Percentiles rank a stretch among this genome's conserved stretches.
Conservation (phyloP, 2,888 invertebrate genomes). For the Acanthococcus lagerstroemiae region DNA sequence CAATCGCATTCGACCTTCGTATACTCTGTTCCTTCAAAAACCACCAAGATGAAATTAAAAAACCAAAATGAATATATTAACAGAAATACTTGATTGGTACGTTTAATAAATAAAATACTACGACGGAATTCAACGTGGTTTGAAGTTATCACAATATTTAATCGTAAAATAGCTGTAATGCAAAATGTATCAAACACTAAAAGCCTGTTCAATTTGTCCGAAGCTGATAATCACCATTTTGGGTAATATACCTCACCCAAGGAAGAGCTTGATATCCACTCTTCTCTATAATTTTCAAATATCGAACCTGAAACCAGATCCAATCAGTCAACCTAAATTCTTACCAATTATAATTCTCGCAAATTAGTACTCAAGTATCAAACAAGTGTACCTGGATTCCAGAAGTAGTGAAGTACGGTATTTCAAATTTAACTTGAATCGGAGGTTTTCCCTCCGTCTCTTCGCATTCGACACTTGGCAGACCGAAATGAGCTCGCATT, state of each 20-base stretch:
- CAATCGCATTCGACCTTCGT: no score
- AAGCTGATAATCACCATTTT: constrained; percentile 60
- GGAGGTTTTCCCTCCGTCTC: constrained; percentile 55
- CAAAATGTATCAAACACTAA: background rate
- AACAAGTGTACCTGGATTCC: constrained; percentile 50
- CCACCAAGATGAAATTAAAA: no score
- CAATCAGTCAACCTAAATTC: no score
- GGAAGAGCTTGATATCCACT: constrained; percentile 56
- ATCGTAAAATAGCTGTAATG: no score
- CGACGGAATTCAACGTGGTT: no score
- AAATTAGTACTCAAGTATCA: background rate
- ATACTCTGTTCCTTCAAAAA: no score
- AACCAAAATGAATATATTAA: no score
- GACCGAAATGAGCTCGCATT: constrained; percentile 56
- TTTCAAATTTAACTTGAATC: constrained; percentile 56
- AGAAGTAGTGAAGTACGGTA: constrained; percentile 60
- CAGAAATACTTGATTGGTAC: background rate
- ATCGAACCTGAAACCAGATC: constrained; percentile 42
- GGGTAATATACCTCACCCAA: constrained; percentile 61
- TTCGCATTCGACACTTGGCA: constrained; percentile 54
- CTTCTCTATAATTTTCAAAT: constrained; percentile 61
- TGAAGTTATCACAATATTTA: background rate
- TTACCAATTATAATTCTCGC: background rate
- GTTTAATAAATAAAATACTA: background rate
- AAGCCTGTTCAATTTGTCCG: constrained; percentile 42